These are phyloP conservation scores for Leptinotarsa texana DNA, from an alignment of 1,140 invertebrate species.

Conservation along the genomic window DNA sequence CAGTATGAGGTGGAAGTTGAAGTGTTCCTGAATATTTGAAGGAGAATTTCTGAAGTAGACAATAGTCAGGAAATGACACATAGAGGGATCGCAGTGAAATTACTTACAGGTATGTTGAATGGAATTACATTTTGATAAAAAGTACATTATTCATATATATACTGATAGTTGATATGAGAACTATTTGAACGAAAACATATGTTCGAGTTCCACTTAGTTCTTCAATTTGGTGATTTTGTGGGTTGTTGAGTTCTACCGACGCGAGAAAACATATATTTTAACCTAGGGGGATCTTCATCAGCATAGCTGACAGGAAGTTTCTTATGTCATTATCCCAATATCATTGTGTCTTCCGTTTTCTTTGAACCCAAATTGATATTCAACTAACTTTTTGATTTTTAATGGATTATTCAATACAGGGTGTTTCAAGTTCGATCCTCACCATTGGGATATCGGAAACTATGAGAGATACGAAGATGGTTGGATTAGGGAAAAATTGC, in stretches of 20 bases:
- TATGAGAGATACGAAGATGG: no score
- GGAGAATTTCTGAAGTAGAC: background rate
- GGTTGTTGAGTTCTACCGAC: background rate
- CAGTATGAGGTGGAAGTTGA: slow-evolving; percentile 5
- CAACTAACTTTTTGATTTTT: no score
- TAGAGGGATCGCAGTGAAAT: background rate
- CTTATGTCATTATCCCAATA: no score
- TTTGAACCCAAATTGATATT: no score
- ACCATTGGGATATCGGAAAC: no score
- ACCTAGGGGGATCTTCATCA: no score
- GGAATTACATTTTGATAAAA: background rate
- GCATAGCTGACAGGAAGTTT: background rate
- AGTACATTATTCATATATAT: background rate
- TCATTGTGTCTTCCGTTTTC: no score
- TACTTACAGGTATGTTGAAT: background rate
- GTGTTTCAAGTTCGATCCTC: no score
- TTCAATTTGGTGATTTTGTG: background rate
- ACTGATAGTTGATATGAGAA: background rate
- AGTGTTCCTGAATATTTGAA: background rate
- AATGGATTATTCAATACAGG: no score
- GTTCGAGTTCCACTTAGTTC: background rate
- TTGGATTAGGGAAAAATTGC: no score
- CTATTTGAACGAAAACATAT: no score
- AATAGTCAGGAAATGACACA: background rate
- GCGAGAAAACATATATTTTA: background rate